A percentile compares a stretch with the other conserved stretches of the same genome.
Conservation (phyloP, 2,888 invertebrate species). For the Xylota sylvarum region DNA sequence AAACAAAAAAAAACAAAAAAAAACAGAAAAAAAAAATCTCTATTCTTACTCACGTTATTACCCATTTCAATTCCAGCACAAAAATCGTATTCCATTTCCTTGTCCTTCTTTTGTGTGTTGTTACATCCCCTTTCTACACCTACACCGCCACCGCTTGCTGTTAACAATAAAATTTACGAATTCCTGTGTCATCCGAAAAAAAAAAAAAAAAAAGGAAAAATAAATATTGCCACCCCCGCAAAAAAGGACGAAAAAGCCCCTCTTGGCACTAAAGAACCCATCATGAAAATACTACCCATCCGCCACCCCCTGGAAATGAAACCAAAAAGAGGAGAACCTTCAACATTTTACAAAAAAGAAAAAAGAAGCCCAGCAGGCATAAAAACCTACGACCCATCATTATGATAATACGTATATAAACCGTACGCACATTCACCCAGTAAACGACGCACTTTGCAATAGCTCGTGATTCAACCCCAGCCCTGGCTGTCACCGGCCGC, state of each 20-base stretch:
- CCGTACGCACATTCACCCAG: slow-evolving; percentile 63
- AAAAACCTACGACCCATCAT: slow-evolving; percentile 74
- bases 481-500: slow-evolving; percentile 51
- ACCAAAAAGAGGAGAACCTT: slow-evolving; percentile 36
- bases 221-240: slow-evolving; percentile 39
- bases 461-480: slow-evolving; percentile 64
- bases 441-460: slow-evolving; percentile 72
- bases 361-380: slow-evolving; percentile 36
- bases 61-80: slow-evolving; percentile 75
- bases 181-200: slow-evolving; percentile 69
- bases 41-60: slow-evolving; percentile 69
- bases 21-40: slow-evolving; percentile 60
- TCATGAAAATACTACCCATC: slow-evolving; percentile 45
- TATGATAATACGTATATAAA: slow-evolving; percentile 74
- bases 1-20: neutral
- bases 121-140: neutral
- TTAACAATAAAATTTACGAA: slow-evolving; percentile 76
- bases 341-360: slow-evolving; percentile 44
- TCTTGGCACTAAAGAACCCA: slow-evolving; percentile 54
- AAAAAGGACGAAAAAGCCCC: slow-evolving; percentile 35
- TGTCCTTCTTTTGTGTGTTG: slow-evolving; percentile 37
- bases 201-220: slow-evolving; percentile 12
- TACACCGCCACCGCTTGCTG: slow-evolving; percentile 14
- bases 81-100: slow-evolving; percentile 69
- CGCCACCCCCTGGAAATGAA: neutral